A percentile compares a stretch with the other conserved stretches of the same genome.
phyloP scores from a whole-genome alignment of 2,113 vertebrate species.

The Notiomystis cincta region DNA sequence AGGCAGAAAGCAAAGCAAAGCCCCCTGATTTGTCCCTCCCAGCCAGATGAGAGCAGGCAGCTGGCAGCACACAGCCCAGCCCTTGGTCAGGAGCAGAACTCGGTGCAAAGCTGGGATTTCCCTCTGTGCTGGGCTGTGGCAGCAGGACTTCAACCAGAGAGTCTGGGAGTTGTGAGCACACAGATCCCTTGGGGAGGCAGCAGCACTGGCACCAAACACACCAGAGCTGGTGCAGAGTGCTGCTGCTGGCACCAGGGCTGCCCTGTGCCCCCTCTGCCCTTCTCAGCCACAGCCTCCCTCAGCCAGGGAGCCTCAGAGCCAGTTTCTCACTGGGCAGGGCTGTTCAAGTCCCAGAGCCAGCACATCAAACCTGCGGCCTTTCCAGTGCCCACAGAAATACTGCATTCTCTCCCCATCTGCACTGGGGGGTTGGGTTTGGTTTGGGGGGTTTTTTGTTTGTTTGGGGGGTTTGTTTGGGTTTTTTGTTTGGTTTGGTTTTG shows the following conservation, averaged over 20 bases:
- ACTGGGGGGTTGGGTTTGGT: no score
- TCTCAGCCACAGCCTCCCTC: no score
- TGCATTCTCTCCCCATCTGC: neutral
- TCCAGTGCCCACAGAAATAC: no score
- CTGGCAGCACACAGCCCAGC: neutral
- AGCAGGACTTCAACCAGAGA: neutral
- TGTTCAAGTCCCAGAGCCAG: neutral
- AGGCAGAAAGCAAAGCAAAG: neutral
- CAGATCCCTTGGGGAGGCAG: neutral
- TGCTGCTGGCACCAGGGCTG: no score
- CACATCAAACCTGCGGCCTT: neutral
- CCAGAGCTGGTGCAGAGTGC: no score
- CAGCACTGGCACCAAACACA: accelerated
- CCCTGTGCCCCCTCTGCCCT: no score
- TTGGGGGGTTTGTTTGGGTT: no score
- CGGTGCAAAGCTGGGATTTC: neutral
- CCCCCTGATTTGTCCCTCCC: neutral
- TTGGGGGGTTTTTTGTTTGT: no score
- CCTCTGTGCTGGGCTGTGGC: neutral
- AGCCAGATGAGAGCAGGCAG: neutral
- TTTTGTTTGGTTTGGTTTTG: no score
- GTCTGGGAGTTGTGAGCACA: neutral
- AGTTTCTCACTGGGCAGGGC: no score
- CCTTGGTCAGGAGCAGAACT: neutral
- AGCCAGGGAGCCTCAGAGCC: neutral